Base-by-base conservation (phyloP, 2,888 invertebrate species). In the Dermolepida albohirtum region DNA sequence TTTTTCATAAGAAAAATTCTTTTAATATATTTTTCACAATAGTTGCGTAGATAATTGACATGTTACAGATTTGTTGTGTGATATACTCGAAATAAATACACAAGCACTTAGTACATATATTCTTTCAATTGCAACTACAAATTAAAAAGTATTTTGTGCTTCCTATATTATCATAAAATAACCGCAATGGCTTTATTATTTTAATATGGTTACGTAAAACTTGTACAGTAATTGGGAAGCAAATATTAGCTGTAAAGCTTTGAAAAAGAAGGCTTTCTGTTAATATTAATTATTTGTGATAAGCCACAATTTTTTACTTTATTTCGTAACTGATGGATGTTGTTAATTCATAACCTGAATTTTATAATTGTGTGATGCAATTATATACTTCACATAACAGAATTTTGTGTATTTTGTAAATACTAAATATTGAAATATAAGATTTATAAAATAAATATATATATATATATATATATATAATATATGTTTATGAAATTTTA, bases 331-430 rank as follows among this genome's bases (percentile, higher is more conserved):
- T 40, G 65, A 43, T 65, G 52, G 54, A 65, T 65, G 65, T 66
- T 66, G 51, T 12, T 67, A 66, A 69, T 69, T 66, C 66, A 66
- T 69, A 69, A 69, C 64, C 57, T 68, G 68, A 64, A 64, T n/a
- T 71, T 76, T 74, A 62, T 65, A 65, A 69, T 40, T 63, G 69
- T 67, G 69, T 67, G 69, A 66, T 69, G 66, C 67, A 41, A 47
- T 50, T 69, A 55, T 67, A 66, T 63, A 66, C 66, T 68, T 65
- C 59, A 63, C 63, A 66, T 69, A 78, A 78, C 74, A 75, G 75
- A 73, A 75, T 74, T 77, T 77, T 79, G 79, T 80, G 79, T 79
- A 80, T 80, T 80, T 81, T 80, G 80, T 80, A 81, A 79, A 80
- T 80, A 81, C 76, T 79, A 79, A 79, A 80, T 79, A 79, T 73